Base-by-base conservation (phyloP, 2,888 invertebrate species). In the Cataglyphis livida region DNA sequence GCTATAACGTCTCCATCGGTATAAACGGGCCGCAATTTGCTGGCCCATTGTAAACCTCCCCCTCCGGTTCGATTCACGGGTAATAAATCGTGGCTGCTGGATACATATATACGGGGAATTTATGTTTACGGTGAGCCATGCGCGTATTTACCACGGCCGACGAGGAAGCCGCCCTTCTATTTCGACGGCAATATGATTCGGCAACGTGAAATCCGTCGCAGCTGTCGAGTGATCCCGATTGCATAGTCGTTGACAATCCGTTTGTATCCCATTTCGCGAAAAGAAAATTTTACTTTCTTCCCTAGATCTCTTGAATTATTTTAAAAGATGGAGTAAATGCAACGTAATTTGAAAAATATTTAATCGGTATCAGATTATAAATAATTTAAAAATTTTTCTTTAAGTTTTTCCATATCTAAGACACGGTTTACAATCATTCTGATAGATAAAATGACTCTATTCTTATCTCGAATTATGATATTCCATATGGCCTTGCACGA, bases 1-100 rank as follows among this genome's bases (percentile, higher is more conserved):
- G 83, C 82, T 66, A 41, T 92, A 91, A 92, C 88, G 91, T 93
- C 92, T 93, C 91, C 91, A 92, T 93, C 91, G 89, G 85, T 91
- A 87, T 87, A 88, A 90, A 87, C 88, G 89, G 85, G 84, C 88
- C 88, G 91, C 92, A 93, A 93, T 93, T 94, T 93, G 91, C 91
- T 86, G 85, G 90, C 81, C 91, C 90, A 91, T 92, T 93, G 92
- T 93, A 90, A 91, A 91, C 86, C 90, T n/a, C 82, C 90, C 88
- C 89, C 86, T 78, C 68, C 68, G 84, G 79, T 86, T 87, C 88
- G 73, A 89, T 91, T 89, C 89, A 90, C 88, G 92, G 87, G 85
- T 91, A 90, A 93, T 91, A 91, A 92, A 91, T 90, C 90, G 85
- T 86, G 74, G 73, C 64, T 75, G 83, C 88, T 82, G 88, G 86